phyloP scores from a whole-genome alignment of 23 tunicate genomes.

The Halocynthia aurantium region DNA sequence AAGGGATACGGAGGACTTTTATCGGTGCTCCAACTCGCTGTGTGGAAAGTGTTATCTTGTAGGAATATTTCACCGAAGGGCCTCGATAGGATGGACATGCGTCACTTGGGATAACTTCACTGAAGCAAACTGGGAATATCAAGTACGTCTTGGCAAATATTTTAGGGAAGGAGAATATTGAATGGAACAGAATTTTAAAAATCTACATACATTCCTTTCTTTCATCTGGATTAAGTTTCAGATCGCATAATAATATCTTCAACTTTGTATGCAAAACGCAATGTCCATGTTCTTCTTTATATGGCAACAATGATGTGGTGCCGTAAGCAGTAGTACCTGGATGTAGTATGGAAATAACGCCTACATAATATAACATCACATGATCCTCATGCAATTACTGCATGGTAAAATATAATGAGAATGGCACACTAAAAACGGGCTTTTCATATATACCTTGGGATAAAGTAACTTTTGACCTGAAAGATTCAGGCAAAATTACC shows the following conservation, averaged over 20 bases:
- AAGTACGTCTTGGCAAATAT: background rate
- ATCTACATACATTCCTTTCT: conserved; percentile 44
- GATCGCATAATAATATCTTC: conserved; percentile 77
- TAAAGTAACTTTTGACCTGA: conserved; percentile 2
- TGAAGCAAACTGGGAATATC: conserved; percentile 40
- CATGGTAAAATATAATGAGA: too few relatives aligned
- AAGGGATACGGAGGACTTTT: conserved; percentile 76
- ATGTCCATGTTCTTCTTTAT: conserved; percentile 78
- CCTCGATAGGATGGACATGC: conserved; percentile 89
- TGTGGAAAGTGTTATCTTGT: conserved; percentile 84
- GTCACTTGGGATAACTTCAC: conserved; percentile 73
- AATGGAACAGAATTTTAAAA: background rate
- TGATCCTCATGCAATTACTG: too few relatives aligned
- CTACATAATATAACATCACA: background rate
- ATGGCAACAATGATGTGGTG: conserved; percentile 71
- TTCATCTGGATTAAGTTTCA: conserved; percentile 79
- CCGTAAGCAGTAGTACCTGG: conserved; percentile 11
- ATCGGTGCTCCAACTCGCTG: conserved; percentile 89
- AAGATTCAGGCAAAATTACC: conserved; percentile 51
- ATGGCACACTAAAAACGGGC: too few relatives aligned
- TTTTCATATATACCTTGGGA: background rate
- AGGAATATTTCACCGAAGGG: conserved; percentile 85
- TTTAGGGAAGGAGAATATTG: too few relatives aligned
- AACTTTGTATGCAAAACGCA: conserved; percentile 88
- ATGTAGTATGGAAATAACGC: background rate